Percentiles rank a stretch among this genome's conserved stretches.
phyloP scores from a whole-genome alignment of 2,888 invertebrate species.

The Leptinotarsa tumamoca region DNA sequence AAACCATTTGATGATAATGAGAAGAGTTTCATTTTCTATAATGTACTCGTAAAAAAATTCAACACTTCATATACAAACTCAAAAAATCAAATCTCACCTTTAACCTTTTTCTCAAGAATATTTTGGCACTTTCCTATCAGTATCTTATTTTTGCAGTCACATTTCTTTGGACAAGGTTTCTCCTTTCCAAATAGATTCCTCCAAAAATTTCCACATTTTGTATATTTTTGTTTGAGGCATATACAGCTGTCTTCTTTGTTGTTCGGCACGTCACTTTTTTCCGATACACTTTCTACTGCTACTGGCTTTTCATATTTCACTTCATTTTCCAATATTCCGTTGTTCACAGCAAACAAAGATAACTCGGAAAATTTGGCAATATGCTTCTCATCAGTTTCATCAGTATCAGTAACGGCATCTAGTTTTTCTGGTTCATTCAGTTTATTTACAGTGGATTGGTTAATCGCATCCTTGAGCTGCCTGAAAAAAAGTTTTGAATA shows the following conservation, averaged over 20 bases:
- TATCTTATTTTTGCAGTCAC: conserved; percentile 3
- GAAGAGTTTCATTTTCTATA: too few relatives aligned
- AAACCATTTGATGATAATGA: too few relatives aligned
- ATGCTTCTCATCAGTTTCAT: not conserved
- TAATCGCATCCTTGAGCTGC: conserved; percentile 20
- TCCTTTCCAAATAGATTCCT: not conserved
- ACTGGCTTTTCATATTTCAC: not conserved
- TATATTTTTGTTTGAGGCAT: not conserved
- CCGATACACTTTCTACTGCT: not conserved
- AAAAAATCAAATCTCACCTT: not conserved
- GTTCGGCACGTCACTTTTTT: not conserved
- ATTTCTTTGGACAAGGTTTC: not conserved
- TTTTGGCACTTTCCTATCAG: conserved; percentile 4
- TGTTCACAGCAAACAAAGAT: not conserved
- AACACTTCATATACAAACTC: not conserved
- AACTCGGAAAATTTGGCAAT: not conserved
- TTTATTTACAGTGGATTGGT: conserved; percentile 14
- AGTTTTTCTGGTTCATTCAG: not conserved
- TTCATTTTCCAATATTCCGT: not conserved
- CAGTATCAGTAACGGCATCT: not conserved
- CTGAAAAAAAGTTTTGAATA: conserved; percentile 1
- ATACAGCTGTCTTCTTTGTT: conserved; percentile 7
- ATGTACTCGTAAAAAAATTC: not conserved
- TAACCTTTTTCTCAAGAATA: not conserved
- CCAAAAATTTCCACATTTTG: conserved; percentile 19